These are phyloP conservation scores for Drosophila rubida DNA, from an alignment of 2,888 invertebrate genomes.

Conservation along the genomic window DNA sequence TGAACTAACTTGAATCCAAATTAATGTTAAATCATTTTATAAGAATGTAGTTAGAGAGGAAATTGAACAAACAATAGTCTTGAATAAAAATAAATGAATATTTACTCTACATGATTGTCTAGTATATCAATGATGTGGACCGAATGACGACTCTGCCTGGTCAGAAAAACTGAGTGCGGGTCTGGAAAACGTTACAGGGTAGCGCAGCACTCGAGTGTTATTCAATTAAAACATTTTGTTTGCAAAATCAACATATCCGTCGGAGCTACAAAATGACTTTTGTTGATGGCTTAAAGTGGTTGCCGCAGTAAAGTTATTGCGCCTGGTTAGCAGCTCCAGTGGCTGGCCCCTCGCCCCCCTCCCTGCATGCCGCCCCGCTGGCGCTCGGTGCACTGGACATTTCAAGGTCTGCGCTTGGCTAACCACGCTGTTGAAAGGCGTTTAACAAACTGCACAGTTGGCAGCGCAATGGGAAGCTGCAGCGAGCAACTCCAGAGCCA, in stretches of 20 bases:
- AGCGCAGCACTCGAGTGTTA: slow-evolving; percentile 45
- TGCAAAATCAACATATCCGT: slow-evolving; percentile 72
- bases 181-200: no score
- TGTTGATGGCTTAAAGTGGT: slow-evolving; percentile 62
- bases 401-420: slow-evolving; percentile 76
- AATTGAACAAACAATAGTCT: no score
- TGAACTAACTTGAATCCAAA: no score
- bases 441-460: slow-evolving; percentile 77
- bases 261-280: slow-evolving; percentile 67
- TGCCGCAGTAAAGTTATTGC: slow-evolving; percentile 66
- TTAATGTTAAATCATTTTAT: no score
- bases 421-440: slow-evolving; percentile 78
- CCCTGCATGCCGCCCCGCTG: no score
- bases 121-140: no score
- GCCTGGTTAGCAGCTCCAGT: slow-evolving; percentile 61
- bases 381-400: slow-evolving; percentile 46
- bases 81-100: no score
- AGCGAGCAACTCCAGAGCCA: slow-evolving; percentile 58
- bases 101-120: no score
- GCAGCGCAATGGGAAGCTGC: slow-evolving; percentile 44
- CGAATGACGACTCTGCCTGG: no score
- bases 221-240: slow-evolving; percentile 75
- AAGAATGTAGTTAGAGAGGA: no score
- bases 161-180: no score
- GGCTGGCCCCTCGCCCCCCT: slow-evolving; percentile 2